Base-by-base conservation (phyloP, 1,140 invertebrate species). In the Dryas iulia region DNA sequence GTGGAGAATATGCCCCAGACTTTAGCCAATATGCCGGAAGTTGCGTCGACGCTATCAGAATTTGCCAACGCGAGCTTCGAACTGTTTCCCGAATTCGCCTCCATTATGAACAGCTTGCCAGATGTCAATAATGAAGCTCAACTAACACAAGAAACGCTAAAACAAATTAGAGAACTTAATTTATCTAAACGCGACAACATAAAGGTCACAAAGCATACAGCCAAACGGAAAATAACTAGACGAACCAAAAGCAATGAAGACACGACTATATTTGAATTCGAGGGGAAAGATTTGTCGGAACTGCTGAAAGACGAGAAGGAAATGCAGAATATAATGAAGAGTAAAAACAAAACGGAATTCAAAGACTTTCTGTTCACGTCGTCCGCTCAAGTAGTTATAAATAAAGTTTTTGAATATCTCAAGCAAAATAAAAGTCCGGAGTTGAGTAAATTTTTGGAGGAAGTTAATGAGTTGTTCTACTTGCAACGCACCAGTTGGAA, bases 1-100 rank as follows among this genome's bases (percentile, higher is more conserved):
- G 84, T 90, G 0, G 86, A 90, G 39, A 90, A 86, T 31, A 89
- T 91, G 87, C 89, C 89, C 0, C 87, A 89, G 28, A 90, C 90
- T n/a, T 47, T 91, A 59, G 89, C 88, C 0, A 91, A 87, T 63
- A 91, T 90, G 87, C 89, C 89, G 0, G 88, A 89, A 59, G 86
- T 91, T 5, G 86, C 89, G 1, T 81, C 84, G 0, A 89, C 89
- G 61, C 58, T 91, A 4, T 84, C 84, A 0, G 89, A 91, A 69
- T 88, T 90, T 23, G 84, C 87, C 0, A 87, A 86, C 68, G 77
- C 83, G 0, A 84, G 82, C 0, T 83, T 87, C 53, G 89, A 90
- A 69, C 25, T 90, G 69, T 31, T 90, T 14, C 88, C 88, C 0
- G 87, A 90, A 72, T 89, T 89, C 28, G 86, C 83, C 12, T 89